Percentiles rank a stretch among this genome's conserved stretches.
These are phyloP conservation scores for Pristionchus maxplancki DNA, from an alignment of 2,888 invertebrate genomes.

Conservation along the genomic window DNA sequence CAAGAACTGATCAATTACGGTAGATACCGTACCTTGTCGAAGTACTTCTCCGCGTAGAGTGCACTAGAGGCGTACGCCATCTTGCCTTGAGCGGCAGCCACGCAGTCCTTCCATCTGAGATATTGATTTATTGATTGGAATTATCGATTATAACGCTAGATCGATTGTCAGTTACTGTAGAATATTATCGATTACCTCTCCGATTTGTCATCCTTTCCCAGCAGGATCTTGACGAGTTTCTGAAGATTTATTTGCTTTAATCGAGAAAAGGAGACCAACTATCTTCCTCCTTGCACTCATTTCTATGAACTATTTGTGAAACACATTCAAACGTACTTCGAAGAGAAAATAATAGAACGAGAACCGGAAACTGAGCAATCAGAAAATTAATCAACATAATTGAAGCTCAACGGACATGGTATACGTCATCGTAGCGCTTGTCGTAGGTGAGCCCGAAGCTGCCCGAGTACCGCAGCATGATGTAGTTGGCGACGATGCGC, in stretches of 20 bases:
- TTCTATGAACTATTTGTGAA: neutral
- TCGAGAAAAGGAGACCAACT: neutral
- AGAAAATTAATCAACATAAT: neutral
- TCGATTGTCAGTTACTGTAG: neutral
- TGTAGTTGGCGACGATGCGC: conserved; percentile 79
- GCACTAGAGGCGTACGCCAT: conserved; percentile 81
- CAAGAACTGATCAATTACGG: neutral
- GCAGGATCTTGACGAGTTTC: conserved; percentile 45
- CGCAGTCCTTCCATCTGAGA: conserved; percentile 90
- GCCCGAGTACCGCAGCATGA: conserved; percentile 58
- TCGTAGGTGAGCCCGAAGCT: conserved; percentile 82
- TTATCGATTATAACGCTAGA: neutral
- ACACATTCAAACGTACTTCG: no score
- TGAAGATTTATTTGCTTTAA: neutral
- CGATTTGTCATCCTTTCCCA: conserved; percentile 49
- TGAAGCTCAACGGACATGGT: conserved; percentile 82
- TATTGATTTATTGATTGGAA: neutral
- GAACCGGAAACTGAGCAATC: neutral
- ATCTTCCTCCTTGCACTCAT: neutral
- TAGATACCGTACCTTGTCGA: conserved; percentile 85
- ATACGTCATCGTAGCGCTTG: conserved; percentile 88
- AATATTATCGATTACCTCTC: neutral
- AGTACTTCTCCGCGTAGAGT: conserved; percentile 91
- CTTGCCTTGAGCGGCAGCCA: conserved; percentile 55
- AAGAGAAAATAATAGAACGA: no score